A percentile compares a stretch with the other conserved stretches of the same genome.
Conservation (phyloP, 2,113 vertebrate genomes). For the Saguinus imperator region DNA sequence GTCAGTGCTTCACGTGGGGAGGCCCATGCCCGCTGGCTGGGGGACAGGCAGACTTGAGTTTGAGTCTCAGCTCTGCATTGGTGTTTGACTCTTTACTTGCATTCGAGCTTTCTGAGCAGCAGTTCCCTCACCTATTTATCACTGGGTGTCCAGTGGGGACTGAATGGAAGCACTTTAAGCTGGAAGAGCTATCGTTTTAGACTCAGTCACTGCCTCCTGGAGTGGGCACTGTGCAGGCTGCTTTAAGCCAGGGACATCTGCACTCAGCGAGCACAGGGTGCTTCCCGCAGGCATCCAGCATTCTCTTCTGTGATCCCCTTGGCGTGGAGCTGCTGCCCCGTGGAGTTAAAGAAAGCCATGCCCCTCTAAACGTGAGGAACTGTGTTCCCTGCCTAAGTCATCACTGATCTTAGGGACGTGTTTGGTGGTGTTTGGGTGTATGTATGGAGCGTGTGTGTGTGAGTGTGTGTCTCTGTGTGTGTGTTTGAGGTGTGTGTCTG, state of each 20-base stretch:
- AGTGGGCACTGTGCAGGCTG: accelerated
- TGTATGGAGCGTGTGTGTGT: too few species aligned
- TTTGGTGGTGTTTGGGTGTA: not conserved
- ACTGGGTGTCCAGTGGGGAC: not conserved
- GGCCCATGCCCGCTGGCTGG: not conserved
- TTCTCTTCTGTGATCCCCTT: not conserved
- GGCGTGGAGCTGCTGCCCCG: not conserved
- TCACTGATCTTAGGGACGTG: not conserved
- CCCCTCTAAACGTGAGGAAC: not conserved
- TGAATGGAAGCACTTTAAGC: not conserved
- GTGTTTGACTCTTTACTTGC: not conserved
- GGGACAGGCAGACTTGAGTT: not conserved
- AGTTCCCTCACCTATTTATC: not conserved
- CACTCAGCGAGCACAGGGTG: accelerated
- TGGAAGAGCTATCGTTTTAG: not conserved
- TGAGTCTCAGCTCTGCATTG: not conserved
- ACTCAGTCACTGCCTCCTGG: not conserved
- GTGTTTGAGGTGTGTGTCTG: too few species aligned
- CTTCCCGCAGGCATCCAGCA: not conserved
- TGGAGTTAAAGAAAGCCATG: not conserved
- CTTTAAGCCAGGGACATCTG: not conserved
- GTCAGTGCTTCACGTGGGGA: not conserved
- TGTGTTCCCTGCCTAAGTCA: not conserved
- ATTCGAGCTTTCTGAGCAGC: not conserved
- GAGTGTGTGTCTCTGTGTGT: too few species aligned